Evolutionary conservation across 2,888 invertebrate genomes (phyloP).

Genomic region (Atherix ibis): DNA sequence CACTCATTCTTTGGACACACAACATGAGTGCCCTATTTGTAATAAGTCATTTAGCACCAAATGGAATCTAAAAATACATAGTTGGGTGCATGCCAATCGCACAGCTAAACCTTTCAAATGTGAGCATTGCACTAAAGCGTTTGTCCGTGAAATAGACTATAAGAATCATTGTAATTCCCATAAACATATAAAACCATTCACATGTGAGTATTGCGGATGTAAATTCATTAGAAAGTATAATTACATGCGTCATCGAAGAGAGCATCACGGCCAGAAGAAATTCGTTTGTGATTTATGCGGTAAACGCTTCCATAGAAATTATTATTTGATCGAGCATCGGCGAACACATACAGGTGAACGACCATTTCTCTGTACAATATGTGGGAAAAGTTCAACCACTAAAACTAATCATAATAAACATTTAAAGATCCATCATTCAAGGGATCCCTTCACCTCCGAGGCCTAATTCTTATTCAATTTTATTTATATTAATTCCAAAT

Average conservation of each 20-base stretch:
- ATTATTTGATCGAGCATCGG: slow-evolving; percentile 76
- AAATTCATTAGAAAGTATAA: slow-evolving; percentile 80
- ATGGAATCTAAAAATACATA: slow-evolving; percentile 79
- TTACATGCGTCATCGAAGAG: slow-evolving; percentile 68
- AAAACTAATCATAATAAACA: slow-evolving; percentile 87
- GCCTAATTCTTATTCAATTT: slow-evolving; percentile 17
- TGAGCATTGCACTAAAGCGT: slow-evolving; percentile 66
- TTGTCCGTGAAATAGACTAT: slow-evolving; percentile 65
- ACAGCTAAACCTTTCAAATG: slow-evolving; percentile 76
- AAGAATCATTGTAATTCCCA: slow-evolving; percentile 75
- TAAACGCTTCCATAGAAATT: slow-evolving; percentile 72
- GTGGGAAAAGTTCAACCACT: slow-evolving; percentile 76
- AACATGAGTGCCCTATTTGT: slow-evolving; percentile 69
- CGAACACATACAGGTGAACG: slow-evolving; percentile 63
- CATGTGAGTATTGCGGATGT: slow-evolving; percentile 79
- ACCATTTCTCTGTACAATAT: slow-evolving; percentile 73
- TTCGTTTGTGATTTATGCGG: slow-evolving; percentile 62
- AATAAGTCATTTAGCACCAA: slow-evolving; percentile 75
- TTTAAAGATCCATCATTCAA: slow-evolving; percentile 74
- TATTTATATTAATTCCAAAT: slow-evolving; percentile 1
- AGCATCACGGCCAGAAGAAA: slow-evolving; percentile 67
- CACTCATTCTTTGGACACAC: slow-evolving; percentile 59
- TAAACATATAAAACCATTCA: slow-evolving; percentile 63
- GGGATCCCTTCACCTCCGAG: slow-evolving; percentile 76
- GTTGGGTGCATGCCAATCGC: slow-evolving; percentile 75